These are phyloP conservation scores for Peromyscus polionotus DNA, from an alignment of 2,113 vertebrate species.

Conservation along the genomic window DNA sequence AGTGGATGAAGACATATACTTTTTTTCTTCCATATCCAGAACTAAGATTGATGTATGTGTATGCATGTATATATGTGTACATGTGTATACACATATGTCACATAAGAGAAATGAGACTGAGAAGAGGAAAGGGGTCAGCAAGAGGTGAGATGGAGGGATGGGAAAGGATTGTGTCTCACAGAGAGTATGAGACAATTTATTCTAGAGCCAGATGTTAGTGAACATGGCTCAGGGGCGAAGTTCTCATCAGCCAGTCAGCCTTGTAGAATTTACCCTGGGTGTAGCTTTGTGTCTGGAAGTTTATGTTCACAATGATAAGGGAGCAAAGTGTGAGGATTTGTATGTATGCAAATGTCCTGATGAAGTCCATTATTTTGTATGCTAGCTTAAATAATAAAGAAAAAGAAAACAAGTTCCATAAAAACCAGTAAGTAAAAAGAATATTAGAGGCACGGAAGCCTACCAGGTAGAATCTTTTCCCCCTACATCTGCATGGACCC, in stretches of 20 bases:
- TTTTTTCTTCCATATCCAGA: background rate
- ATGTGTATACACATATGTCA: background rate
- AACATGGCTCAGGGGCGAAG: background rate
- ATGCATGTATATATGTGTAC: background rate
- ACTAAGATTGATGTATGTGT: background rate
- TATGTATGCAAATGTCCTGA: background rate
- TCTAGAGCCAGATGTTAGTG: background rate
- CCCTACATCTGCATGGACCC: background rate
- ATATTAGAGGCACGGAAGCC: background rate
- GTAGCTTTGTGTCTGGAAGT: background rate
- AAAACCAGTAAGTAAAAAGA: background rate
- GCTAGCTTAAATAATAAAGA: background rate
- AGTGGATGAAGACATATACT: background rate
- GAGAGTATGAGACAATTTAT: background rate
- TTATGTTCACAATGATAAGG: background rate
- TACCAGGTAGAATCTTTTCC: background rate
- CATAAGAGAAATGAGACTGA: background rate
- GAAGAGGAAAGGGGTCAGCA: background rate
- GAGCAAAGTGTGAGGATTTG: background rate
- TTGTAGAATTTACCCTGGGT: background rate
- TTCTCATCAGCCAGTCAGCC: background rate
- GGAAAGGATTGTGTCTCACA: background rate
- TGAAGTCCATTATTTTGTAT: background rate
- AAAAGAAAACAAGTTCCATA: background rate
- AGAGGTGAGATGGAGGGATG: no score